Base-by-base conservation (phyloP, 2,113 vertebrate species). In the Hiodon alosoides region DNA sequence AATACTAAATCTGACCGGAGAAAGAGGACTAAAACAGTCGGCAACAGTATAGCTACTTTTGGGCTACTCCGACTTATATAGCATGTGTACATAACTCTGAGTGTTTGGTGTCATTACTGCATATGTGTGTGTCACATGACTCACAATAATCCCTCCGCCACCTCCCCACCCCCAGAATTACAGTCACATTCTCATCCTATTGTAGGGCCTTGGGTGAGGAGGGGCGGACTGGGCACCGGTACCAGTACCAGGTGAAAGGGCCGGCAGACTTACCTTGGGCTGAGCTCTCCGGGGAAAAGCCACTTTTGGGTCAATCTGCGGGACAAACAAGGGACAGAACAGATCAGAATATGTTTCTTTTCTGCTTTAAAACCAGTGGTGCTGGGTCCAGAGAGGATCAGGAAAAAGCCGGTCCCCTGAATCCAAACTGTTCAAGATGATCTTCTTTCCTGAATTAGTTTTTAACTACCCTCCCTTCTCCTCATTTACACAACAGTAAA, bases 221-320 rank as follows among this genome's bases (percentile, higher is more conserved):
- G 52, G 70, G 10, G 5, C 16, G 54, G 48, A 64, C 5, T 16
- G 31, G 60, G 31, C 31, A 31, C 31, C 8, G 31, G 64, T 7
- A 13, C 8, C 9, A 3, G 11, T 17, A 3, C 31, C 67, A 57
- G 58, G 69, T 73, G 80, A 84, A 80, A 80, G 54, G 4, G 62
- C 14, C 50, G 55, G 65, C 64, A 54, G 13, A 86, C 94, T 87
- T 86, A 98, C 96, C 94, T 98, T 98, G 69, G 96, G 96, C 85
- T 98, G 96, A 81, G 95, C 95, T 90, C 96, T 86, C 69, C 96
- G 94, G 47, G 96, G 96, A 78, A 98, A 98, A 0, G 96, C 96
- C 86, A 98, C 96, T 91, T 98, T 98, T 60, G 96, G 96, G 82
- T 98, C 96, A 75, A 97, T 97, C 95, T 97, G 93, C 79, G 85